phyloP scores from a whole-genome alignment of 2,797 vertebrate species.

The Glossophaga mutica region DNA sequence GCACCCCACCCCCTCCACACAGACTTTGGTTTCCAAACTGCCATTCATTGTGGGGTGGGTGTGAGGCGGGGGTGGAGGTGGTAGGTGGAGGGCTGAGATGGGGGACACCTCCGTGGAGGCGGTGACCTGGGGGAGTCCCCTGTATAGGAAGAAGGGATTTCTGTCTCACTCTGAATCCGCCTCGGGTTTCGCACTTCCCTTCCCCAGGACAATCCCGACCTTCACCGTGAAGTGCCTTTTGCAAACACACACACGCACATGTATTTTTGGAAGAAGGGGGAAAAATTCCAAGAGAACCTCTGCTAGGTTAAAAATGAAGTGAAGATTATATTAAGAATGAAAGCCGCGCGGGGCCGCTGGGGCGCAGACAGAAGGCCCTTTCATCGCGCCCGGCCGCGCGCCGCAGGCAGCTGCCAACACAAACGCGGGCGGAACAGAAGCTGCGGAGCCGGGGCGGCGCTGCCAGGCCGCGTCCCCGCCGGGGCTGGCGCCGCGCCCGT shows the following conservation, averaged over 20 bases:
- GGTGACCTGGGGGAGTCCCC: not conserved
- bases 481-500: constrained; percentile 30
- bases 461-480: not conserved
- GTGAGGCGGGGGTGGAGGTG: not conserved
- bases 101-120: not conserved
- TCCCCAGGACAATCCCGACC: constrained; percentile 70
- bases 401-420: constrained; percentile 77
- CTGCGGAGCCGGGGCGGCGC: constrained; percentile 35
- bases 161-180: constrained; percentile 69
- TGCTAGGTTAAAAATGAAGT: constrained; percentile 81
- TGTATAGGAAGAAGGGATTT: constrained; percentile 73
- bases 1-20: not conserved
- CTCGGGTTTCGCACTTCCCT: constrained; percentile 70
- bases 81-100: not conserved
- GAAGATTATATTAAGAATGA: constrained; percentile 82
- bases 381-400: constrained; percentile 78
- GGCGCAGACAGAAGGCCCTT: constrained; percentile 83
- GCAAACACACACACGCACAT: constrained; percentile 49
- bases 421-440: constrained; percentile 77
- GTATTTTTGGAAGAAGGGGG: constrained; percentile 76
- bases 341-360: constrained; percentile 74
- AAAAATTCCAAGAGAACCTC: constrained; percentile 76
- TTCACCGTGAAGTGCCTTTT: constrained; percentile 69
- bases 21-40: not conserved
- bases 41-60: not conserved